Evolutionary conservation across 2,113 vertebrate genomes (phyloP).

Genomic region (Hemiscyllium ocellatum): DNA sequence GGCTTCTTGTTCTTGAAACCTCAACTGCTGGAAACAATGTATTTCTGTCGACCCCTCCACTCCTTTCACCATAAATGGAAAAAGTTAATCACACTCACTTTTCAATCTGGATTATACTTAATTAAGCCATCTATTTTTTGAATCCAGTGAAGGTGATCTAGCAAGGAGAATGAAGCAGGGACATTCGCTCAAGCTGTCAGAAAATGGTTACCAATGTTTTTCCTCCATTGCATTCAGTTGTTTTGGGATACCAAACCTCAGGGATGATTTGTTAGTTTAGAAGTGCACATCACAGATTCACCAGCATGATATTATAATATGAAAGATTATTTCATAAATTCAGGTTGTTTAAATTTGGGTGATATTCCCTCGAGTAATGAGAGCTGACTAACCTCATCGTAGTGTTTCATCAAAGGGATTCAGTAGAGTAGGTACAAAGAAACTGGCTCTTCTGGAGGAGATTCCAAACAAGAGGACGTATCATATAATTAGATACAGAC

Average conservation of each 20-base stretch:
- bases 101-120: neutral
- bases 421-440: neutral
- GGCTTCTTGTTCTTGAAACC: neutral
- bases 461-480: neutral
- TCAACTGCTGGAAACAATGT: neutral
- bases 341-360: neutral
- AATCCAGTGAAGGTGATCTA: neutral
- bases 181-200: neutral
- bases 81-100: neutral
- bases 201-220: neutral
- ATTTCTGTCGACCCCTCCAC: neutral
- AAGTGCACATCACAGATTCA: neutral
- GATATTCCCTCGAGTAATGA: neutral
- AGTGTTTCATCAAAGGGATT: neutral
- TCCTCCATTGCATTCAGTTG: neutral
- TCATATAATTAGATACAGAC: neutral
- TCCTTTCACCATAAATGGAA: neutral
- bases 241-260: neutral
- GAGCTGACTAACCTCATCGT: neutral
- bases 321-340: neutral
- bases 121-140: neutral
- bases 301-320: neutral
- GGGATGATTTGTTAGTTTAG: neutral
- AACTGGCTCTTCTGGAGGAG: neutral
- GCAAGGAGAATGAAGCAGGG: neutral